Evolutionary conservation across 2,797 vertebrate genomes (phyloP).

Genomic region (Pangasius djambal): DNA sequence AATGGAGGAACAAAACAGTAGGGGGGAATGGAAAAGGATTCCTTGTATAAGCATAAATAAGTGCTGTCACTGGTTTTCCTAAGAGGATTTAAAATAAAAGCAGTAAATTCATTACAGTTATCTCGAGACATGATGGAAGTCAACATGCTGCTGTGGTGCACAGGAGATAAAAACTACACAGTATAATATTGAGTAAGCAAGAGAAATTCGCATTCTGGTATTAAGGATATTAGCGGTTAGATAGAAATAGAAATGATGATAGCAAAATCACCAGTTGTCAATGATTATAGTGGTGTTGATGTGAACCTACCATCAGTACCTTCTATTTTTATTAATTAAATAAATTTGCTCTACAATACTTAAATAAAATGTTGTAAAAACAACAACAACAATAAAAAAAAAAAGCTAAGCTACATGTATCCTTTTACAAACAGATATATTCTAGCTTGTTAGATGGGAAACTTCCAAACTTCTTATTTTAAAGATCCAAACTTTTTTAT

Average conservation of each 20-base stretch:
- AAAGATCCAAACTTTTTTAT: neutral
- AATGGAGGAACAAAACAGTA: constrained; percentile 16
- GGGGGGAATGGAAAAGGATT: neutral
- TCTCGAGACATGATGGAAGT: constrained; percentile 65
- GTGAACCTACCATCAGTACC: neutral
- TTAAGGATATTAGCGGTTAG: constrained; percentile 44
- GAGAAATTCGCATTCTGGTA: constrained; percentile 56
- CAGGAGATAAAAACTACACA: constrained; percentile 43
- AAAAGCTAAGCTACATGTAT: neutral
- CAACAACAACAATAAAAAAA: neutral
- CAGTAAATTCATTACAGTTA: constrained; percentile 69
- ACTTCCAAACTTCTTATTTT: neutral
- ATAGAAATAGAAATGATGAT: neutral
- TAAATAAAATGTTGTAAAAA: neutral
- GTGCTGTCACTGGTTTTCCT: constrained; percentile 58
- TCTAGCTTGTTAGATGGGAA: neutral
- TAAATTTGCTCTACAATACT: neutral
- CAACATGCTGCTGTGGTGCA: constrained; percentile 60
- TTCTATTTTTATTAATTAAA: neutral
- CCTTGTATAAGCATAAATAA: constrained; percentile 48
- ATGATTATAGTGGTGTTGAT: neutral
- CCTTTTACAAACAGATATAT: neutral
- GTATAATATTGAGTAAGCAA: constrained; percentile 39
- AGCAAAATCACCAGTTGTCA: neutral
- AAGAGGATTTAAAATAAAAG: constrained; percentile 69